Conservation (phyloP, 2,888 invertebrate species). For the Dryobota labecula region DNA sequence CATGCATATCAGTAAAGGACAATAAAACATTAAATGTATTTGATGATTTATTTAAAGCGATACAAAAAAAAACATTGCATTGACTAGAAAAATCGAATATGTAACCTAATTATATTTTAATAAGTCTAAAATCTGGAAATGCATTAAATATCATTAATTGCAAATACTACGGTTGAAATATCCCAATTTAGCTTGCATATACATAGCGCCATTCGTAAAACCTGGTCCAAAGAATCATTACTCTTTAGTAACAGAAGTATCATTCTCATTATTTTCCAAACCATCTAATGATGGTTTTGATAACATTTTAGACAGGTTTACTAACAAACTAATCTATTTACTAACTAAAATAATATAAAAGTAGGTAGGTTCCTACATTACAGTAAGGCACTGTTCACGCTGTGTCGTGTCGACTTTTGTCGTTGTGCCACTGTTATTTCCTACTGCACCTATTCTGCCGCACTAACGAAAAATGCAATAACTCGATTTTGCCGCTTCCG, state of each 20-base stretch:
- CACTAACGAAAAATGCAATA: no score
- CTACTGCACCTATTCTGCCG: neutral
- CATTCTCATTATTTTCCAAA: conserved; percentile 1
- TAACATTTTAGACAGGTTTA: conserved; percentile 26
- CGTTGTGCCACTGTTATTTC: conserved; percentile 3
- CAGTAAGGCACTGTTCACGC: conserved; percentile 4
- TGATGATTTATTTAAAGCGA: conserved; percentile 88
- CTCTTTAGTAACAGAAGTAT: neutral
- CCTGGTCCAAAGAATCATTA: conserved; percentile 25
- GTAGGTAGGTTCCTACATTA: conserved; percentile 2
- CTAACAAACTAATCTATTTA: conserved; percentile 31
- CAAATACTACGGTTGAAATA: conserved; percentile 51
- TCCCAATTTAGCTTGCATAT: conserved; percentile 47
- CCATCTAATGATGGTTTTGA: neutral
- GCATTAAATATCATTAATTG: conserved; percentile 63
- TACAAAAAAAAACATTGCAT: conserved; percentile 84
- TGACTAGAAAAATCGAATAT: conserved; percentile 88
- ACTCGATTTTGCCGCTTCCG: no score
- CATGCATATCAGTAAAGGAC: neutral
- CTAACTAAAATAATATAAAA: conserved; percentile 8
- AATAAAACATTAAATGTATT: conserved; percentile 61
- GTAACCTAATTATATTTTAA: conserved; percentile 74
- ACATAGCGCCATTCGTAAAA: conserved; percentile 30
- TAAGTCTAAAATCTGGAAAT: conserved; percentile 73
- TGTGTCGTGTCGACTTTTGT: conserved; percentile 12